Base-by-base conservation (phyloP, 2,888 invertebrate genomes). In the Liopterus haemorrhoidalis region DNA sequence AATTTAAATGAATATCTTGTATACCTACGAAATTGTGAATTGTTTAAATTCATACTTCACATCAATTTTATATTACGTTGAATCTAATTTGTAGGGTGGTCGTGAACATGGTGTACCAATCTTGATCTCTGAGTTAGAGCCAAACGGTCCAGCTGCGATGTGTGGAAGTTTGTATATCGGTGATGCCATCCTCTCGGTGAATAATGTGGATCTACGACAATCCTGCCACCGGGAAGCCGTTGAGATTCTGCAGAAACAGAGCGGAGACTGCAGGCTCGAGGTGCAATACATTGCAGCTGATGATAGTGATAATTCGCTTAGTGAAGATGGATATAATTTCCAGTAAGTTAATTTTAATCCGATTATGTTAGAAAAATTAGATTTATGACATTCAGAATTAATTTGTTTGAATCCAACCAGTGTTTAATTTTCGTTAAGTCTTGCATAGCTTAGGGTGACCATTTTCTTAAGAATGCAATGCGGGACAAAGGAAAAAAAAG, bases 51-150 rank as follows among this genome's bases (percentile, higher is more conserved):
- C n/a, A n/a, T n/a, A n/a, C n/a, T n/a, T n/a, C n/a, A n/a, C n/a
- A n/a, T n/a, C n/a, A n/a, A n/a, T n/a, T n/a, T n/a, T n/a, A n/a
- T n/a, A n/a, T n/a, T n/a, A n/a, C n/a, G n/a, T n/a, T n/a, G n/a
- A n/a, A n/a, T n/a, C n/a, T n/a, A n/a, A n/a, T 45, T 58, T 58
- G 4, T 62, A 88, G 87, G 88, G 89, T 41, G 89, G 89, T 1
- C 76, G 84, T 50, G 90, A 90, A 62, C 89, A 90, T 68, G 88
- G 88, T 11, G 85, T 89, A 25, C 89, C 89, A 1, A 85, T 90
- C 54, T 69, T 90, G 48, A 85, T 90, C 59, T 88, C 88, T 1
- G 89, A 89, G 69, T 74, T 90, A 61, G 80, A 81, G 61, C 76
- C 78, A 45, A 81, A 82, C 55, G 85, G 87, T 50, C 86, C 88